Conservation (phyloP, 2,888 invertebrate genomes). For the Dolichopus griseipennis region DNA sequence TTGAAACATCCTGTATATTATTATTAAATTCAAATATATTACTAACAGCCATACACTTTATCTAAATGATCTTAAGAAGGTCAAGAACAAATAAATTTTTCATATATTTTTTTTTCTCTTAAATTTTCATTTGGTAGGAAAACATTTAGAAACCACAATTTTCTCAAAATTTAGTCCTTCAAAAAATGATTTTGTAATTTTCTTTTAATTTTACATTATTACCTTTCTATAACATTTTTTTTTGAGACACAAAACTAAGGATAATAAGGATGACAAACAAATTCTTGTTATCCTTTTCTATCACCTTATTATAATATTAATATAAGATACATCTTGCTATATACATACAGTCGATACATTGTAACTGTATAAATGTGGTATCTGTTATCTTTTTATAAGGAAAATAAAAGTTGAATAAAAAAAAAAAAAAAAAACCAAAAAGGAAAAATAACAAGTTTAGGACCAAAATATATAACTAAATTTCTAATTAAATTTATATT, state of each 20-base stretch:
- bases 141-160: not conserved
- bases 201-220: no score
- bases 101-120: not conserved
- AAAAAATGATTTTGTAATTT: no score
- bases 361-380: not conserved
- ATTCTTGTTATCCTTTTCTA: not conserved
- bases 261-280: not conserved
- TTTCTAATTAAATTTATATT: constrained; percentile 6
- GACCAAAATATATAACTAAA: not conserved
- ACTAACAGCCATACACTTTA: no score
- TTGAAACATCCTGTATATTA: no score
- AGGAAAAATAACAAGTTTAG: no score
- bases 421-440: no score
- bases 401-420: no score
- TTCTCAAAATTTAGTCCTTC: not conserved
- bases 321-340: not conserved
- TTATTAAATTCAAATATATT: no score
- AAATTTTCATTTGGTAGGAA: not conserved
- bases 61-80: not conserved
- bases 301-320: not conserved
- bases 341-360: not conserved
- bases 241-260: not conserved
- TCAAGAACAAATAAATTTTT: not conserved
- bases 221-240: not conserved
- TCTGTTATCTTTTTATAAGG: not conserved